Base-by-base conservation (phyloP, 2,797 vertebrate genomes). In the Sebastiscus tertius region DNA sequence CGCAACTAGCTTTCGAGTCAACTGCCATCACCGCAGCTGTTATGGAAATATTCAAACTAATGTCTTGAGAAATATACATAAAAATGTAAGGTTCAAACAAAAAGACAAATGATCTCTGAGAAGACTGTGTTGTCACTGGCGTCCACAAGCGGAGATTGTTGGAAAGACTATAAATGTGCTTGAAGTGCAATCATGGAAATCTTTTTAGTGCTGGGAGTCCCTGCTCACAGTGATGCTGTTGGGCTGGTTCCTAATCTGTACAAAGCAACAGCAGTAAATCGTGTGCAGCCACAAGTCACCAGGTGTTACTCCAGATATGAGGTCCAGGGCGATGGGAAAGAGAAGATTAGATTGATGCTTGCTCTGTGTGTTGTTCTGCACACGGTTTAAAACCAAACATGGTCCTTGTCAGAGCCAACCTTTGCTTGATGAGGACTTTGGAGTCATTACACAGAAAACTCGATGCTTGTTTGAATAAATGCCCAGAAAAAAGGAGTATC, bases 381-480 rank as follows among this genome's bases (percentile, higher is more conserved):
- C 55, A 71, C 26, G 20, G 22, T 82, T 87, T 89, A 60, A 76
- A 76, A 67, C 82, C 61, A 76, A 87, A 91, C 79, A 85, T 82
- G 77, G 82, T 77, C 65, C 89, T 75, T 77, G 69, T 85, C 61
- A 60, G 49, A 70, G 39, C 68, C 66, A 83, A 87, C 77, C 58
- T 78, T 83, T 70, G 5, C 77, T 49, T 76, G 79, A 91, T 77
- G 81, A 89, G 77, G 65, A 73, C 54, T 84, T 77, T 87, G 77
- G 82, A 87, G 63, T n/a, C 0, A 2, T 80, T 81, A 60, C 80
- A 86, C 63, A 69, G 58, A 82, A 83, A 86, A 77, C 66, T 63
- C 33, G 2, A 77, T 61, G 62, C 65, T 74, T 33, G 77, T 83
- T 91, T 93, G 88, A 93, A 87, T 77, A 68, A 79, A 88, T 77